phyloP scores from a whole-genome alignment of 2,113 vertebrate genomes.

The Campylorhamphus procurvoides region DNA sequence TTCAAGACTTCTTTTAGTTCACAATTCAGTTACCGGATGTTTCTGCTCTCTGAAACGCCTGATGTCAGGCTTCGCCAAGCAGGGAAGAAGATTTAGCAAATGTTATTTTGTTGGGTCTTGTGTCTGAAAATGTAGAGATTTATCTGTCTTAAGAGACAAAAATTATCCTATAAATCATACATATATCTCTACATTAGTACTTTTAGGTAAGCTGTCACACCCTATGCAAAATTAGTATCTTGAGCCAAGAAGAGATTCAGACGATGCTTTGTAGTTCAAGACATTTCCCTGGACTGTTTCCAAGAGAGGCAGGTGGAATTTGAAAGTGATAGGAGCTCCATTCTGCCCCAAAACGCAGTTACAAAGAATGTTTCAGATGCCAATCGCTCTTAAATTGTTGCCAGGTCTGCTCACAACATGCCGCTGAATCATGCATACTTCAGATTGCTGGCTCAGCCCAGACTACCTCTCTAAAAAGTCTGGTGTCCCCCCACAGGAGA shows the following conservation, averaged over 20 bases:
- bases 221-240: not conserved
- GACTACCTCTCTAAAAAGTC: not conserved
- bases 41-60: not conserved
- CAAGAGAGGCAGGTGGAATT: not conserved
- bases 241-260: not conserved
- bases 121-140: not conserved
- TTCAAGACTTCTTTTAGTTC: not conserved
- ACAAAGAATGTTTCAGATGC: not conserved
- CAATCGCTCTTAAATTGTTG: not conserved
- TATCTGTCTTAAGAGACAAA: not conserved
- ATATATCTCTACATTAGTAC: not conserved
- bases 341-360: not conserved
- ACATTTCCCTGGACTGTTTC: not conserved
- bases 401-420: not conserved
- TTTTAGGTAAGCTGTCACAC: not conserved
- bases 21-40: not conserved
- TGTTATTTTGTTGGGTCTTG: not conserved
- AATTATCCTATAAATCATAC: not conserved
- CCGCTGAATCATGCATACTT: not conserved
- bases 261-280: not conserved
- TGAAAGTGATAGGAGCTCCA: not conserved
- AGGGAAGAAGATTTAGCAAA: not conserved
- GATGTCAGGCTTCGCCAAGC: not conserved
- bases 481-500: not conserved
- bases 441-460: not conserved